Base-by-base conservation (phyloP, 1,140 invertebrate species). In the Charaxes varanes region DNA sequence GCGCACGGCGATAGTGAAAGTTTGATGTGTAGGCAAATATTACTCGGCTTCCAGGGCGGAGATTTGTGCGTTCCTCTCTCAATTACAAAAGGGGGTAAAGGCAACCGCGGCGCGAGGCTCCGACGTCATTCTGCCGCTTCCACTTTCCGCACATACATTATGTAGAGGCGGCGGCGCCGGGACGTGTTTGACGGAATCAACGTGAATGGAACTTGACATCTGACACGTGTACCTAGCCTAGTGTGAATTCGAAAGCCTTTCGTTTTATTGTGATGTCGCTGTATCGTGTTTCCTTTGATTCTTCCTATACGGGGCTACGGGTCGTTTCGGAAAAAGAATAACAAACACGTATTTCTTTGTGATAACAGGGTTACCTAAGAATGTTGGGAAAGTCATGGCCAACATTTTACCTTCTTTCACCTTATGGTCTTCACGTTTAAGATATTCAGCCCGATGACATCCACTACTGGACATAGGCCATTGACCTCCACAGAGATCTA, bases 1-100 rank as follows among this genome's bases (percentile, higher is more conserved):
- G 79, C 70, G 72, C 40, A 65, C 66, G 37, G 46, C 64, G 79
- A 83, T 80, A 83, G 79, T 83, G 79, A 83, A 80, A 83, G 79
- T 82, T 82, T 80, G 79, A 83, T 83, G 76, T 82, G 78, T 80
- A 82, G 78, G 78, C 78, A 80, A 82, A 82, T 82, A 79, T 82
- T 76, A 78, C 72, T 66, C 71, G n/a, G 71, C 55, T 74, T 74
- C 65, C 55, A 72, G 64, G n/a, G 70, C 63, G 61, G 71, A 82
- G 78, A 77, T 80, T 82, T 80, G 76, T 80, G 78, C 78, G 66
- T 78, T 64, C 53, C 48, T 49, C 44, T 63, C 74, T 70, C 71
- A 56, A 57, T 68, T 70, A 53, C 64, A 49, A 66, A 73, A 71
- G 57, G 69, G 54, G 48, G 47, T 67, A 68, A 69, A 67, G 51